phyloP scores from a whole-genome alignment of 1,140 invertebrate species.

The Mizuhopecten yessoensis region DNA sequence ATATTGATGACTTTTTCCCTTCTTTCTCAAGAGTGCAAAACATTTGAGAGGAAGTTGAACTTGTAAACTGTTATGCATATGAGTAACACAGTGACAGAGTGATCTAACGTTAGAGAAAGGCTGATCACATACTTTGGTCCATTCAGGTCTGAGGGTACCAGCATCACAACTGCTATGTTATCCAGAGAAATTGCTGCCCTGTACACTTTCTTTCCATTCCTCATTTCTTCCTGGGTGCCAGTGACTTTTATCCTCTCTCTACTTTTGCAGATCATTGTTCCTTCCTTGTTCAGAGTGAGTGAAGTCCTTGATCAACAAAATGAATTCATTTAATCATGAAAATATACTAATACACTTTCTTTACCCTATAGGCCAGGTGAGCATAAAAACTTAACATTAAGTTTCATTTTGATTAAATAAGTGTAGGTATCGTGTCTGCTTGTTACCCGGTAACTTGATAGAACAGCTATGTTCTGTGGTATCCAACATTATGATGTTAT shows the following conservation, averaged over 20 bases:
- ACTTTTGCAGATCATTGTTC: background rate
- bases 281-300: background rate
- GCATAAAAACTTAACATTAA: too few species aligned
- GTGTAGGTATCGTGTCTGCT: too few species aligned
- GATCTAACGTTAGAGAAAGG: too few species aligned
- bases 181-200: background rate
- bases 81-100: too few species aligned
- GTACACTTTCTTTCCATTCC: slow-evolving; percentile 19
- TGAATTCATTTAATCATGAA: background rate
- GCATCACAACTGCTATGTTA: background rate
- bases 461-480: too few species aligned
- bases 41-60: background rate
- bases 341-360: too few species aligned
- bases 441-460: too few species aligned
- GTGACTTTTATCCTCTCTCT: background rate
- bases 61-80: background rate
- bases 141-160: background rate
- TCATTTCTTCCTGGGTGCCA: background rate
- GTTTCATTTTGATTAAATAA: too few species aligned
- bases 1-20: background rate
- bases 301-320: background rate
- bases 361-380: too few species aligned
- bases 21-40: background rate
- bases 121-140: background rate
- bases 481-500: too few species aligned